Evolutionary conservation across 2,797 vertebrate genomes (phyloP).

Genomic region (Discoglossus pictus): DNA sequence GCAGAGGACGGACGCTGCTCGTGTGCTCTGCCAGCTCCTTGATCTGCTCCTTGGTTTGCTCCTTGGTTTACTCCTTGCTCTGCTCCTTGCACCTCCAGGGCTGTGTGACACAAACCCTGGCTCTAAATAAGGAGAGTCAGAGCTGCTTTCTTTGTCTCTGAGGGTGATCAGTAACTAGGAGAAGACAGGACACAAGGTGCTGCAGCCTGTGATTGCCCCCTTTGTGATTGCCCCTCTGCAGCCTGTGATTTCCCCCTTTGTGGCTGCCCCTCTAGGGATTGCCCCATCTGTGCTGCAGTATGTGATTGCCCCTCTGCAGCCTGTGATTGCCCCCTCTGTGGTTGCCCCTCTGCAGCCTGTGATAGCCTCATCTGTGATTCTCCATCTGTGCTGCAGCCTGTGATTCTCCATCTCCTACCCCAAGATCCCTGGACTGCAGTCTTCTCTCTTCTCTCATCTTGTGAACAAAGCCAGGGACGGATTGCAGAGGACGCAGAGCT

Average conservation of each 20-base stretch:
- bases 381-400: too few relatives aligned
- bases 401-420: slow-evolving; percentile 1
- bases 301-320: neutral
- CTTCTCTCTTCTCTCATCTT: neutral
- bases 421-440: slow-evolving; percentile 1
- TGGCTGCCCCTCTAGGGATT: too few relatives aligned
- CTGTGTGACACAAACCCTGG: slow-evolving; percentile 17
- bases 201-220: slow-evolving; percentile 5
- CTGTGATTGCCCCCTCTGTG: slow-evolving; percentile 9
- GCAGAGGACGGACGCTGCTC: slow-evolving; percentile 18
- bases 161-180: slow-evolving; percentile 16
- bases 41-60: too few relatives aligned
- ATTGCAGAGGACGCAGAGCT: slow-evolving; percentile 1
- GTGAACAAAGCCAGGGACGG: slow-evolving; percentile 3
- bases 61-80: too few relatives aligned
- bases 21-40: too few relatives aligned
- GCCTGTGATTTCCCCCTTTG: too few relatives aligned
- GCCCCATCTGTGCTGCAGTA: too few relatives aligned
- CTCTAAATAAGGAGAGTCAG: slow-evolving; percentile 20
- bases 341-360: too few relatives aligned
- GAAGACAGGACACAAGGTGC: slow-evolving; percentile 3
- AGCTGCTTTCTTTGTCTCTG: slow-evolving; percentile 12
- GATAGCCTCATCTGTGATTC: too few relatives aligned
- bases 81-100: slow-evolving; percentile 3
- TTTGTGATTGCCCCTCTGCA: too few relatives aligned